phyloP scores from a whole-genome alignment of 2,888 invertebrate species.

The Drosophila prolongata region DNA sequence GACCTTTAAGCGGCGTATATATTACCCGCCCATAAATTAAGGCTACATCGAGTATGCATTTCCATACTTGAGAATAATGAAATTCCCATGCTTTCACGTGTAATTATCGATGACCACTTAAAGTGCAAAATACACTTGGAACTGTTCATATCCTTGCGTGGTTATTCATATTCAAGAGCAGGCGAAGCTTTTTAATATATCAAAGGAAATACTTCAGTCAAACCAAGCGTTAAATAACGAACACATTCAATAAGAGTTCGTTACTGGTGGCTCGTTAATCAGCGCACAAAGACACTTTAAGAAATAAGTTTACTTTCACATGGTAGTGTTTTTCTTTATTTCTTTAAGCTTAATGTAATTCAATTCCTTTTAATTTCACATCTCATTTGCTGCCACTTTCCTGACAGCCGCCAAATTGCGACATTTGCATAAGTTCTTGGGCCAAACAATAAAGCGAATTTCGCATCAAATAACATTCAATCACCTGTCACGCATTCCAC shows the following conservation, averaged over 20 bases:
- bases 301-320: too few relatives aligned
- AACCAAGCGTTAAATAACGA: slow-evolving; percentile 11
- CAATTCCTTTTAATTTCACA: slow-evolving; percentile 18
- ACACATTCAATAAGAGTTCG: neutral
- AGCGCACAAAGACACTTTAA: neutral
- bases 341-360: neutral
- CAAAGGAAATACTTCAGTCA: slow-evolving; percentile 8
- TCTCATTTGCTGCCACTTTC: slow-evolving; percentile 15
- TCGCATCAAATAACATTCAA: slow-evolving; percentile 74
- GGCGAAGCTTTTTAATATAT: neutral
- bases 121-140: slow-evolving; percentile 8
- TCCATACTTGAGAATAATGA: neutral
- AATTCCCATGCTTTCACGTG: slow-evolving; percentile 9
- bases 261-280: neutral
- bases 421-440: slow-evolving; percentile 65
- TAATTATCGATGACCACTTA: slow-evolving; percentile 21
- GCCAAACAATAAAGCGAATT: slow-evolving; percentile 48
- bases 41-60: neutral
- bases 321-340: neutral
- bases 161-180: slow-evolving; percentile 1
- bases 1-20: slow-evolving; percentile 4
- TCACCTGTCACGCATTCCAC: slow-evolving; percentile 46
- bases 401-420: slow-evolving; percentile 53
- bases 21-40: slow-evolving; percentile 7
- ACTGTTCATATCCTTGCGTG: neutral